Conservation (phyloP, 2,888 invertebrate species). For the Apoderus coryli region DNA sequence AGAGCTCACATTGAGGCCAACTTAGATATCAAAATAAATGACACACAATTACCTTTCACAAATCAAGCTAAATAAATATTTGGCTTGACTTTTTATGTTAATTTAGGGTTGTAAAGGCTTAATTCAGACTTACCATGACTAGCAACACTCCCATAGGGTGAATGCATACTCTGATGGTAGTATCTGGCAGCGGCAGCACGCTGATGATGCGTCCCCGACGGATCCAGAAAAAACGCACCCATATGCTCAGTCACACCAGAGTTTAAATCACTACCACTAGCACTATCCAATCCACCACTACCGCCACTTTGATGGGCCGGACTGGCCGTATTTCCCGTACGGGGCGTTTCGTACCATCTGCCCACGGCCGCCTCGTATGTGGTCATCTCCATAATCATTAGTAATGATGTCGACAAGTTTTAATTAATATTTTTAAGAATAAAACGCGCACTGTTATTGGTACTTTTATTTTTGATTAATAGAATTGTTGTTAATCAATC, state of each 20-base stretch:
- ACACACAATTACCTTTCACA: too few relatives aligned
- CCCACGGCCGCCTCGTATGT: conserved; percentile 33
- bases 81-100: too few relatives aligned
- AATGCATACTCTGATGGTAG: conserved; percentile 36
- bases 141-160: conserved; percentile 32
- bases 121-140: conserved; percentile 34
- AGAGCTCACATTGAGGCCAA: too few relatives aligned
- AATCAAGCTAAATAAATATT: neutral
- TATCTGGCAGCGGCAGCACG: conserved; percentile 33
- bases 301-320: conserved; percentile 29
- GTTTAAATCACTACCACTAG: conserved; percentile 28
- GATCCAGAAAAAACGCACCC: conserved; percentile 34
- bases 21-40: too few relatives aligned
- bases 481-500: too few relatives aligned
- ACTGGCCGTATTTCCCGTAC: conserved; percentile 31
- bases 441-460: too few relatives aligned
- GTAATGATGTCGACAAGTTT: conserved; percentile 4
- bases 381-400: conserved; percentile 37
- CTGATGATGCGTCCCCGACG: conserved; percentile 31
- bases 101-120: too few relatives aligned
- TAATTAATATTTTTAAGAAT: too few relatives aligned
- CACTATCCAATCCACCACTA: conserved; percentile 22
- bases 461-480: too few relatives aligned
- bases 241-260: conserved; percentile 34
- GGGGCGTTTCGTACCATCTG: conserved; percentile 35